Evolutionary conservation across 2,113 vertebrate genomes (phyloP).

Genomic region (Takifugu bimaculatus): DNA sequence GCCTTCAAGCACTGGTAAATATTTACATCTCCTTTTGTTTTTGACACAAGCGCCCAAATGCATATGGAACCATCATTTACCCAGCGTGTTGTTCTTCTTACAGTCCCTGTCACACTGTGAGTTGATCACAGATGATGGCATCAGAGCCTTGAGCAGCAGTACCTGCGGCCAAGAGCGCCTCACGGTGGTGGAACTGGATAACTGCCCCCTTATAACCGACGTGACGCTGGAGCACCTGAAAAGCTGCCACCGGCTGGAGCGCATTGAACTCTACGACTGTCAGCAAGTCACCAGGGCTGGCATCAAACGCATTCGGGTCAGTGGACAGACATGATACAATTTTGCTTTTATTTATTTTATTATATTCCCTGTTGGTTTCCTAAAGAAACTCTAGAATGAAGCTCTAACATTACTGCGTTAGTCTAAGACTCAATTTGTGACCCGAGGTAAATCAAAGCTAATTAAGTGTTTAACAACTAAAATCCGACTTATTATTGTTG

Average conservation of each 20-base stretch:
- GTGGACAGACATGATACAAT: conserved; percentile 20
- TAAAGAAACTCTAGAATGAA: no score
- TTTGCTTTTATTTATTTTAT: no score
- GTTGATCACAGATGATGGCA: conserved; percentile 89
- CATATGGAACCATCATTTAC: neutral
- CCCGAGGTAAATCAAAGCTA: no score
- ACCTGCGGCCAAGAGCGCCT: conserved; percentile 85
- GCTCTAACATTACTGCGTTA: no score
- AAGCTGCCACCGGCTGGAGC: conserved; percentile 85
- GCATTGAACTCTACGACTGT: conserved; percentile 90
- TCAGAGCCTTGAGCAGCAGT: conserved; percentile 87
- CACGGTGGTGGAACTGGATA: conserved; percentile 87
- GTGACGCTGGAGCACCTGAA: conserved; percentile 88
- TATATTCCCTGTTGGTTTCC: no score
- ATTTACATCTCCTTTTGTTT: conserved; percentile 15
- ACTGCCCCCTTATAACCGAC: conserved; percentile 89
- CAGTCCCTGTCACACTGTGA: conserved; percentile 92
- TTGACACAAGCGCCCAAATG: conserved; percentile 1
- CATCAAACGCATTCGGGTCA: conserved; percentile 89
- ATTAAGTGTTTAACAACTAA: no score
- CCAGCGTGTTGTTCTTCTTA: conserved; percentile 7
- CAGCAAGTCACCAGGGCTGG: conserved; percentile 89
- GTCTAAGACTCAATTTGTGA: no score
- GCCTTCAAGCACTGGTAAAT: conserved; percentile 87
- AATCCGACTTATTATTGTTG: no score